Base-by-base conservation (phyloP, 2,888 invertebrate genomes). In the Atrina japonica region DNA sequence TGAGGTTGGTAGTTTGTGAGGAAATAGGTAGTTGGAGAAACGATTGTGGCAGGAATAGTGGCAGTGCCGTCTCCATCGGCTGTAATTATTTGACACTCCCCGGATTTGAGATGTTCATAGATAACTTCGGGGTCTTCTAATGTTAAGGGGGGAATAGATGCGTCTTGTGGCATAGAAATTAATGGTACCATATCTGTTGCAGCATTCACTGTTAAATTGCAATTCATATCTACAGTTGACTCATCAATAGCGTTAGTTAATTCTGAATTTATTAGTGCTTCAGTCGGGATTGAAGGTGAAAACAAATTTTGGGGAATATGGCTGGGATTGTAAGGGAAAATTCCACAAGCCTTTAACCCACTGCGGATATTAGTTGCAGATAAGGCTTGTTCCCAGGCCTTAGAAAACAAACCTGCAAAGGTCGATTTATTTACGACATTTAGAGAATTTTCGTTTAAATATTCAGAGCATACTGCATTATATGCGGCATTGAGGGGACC, bases 401-500 rank as follows among this genome's bases (percentile, higher is more conserved):
- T 64, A 11, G n/a, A 68, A n/a, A 76, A 60, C 27, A 70, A 63
- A 14, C 69, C 69, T 5, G 67, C 70, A 29, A 73, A 76, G 7
- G 70, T 59, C 27, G 47, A 59, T 41, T 76, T 76, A 35, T 64
- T 76, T 0, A 72, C 65, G 9, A 35, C 35, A 50, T 72, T 27
- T 6, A 70, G 56, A 18, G 50, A 25, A 30, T 63, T 66, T 55
- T 75, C 60, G 16, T 27, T 40, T 18, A 72, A 21, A 45, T 70
- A 73, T 9, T 59, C 66, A 0, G 72, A 68, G 60, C 79, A 77
- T 3, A 41, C 61, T 5, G 45, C 56, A 35, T 77, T 76, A 66
- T 75, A 77, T n/a, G 69, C 47, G 2, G 25, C 45, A 30, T 75
- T 77, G n/a, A 79, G 41, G 23, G 75, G 75, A 0, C 76, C 72